Evolutionary conservation across 2,888 invertebrate species (phyloP).

Genomic region (Macaria notata): DNA sequence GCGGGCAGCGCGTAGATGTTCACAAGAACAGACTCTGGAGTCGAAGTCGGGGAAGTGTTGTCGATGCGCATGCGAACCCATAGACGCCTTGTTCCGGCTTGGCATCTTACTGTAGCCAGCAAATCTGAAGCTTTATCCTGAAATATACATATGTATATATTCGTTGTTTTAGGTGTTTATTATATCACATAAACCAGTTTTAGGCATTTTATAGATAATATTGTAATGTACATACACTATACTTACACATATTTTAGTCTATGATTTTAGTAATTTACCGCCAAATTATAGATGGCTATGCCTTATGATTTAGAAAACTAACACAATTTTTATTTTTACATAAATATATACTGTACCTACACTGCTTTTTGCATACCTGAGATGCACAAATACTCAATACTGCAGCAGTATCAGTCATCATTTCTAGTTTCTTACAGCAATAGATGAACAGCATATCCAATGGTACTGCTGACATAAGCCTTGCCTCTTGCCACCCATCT

Average conservation of each 20-base stretch:
- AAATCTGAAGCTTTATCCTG: constrained; percentile 55
- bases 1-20: constrained; percentile 67
- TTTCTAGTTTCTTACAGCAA: constrained; percentile 56
- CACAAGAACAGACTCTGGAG: constrained; percentile 54
- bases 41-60: constrained; percentile 31
- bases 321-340: no score
- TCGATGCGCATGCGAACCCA: constrained; percentile 92
- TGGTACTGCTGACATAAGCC: constrained; percentile 66
- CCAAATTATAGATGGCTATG: no score
- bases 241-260: no score
- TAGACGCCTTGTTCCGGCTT: constrained; percentile 94
- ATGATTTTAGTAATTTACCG: no score
- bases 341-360: no score
- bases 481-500: constrained; percentile 70
- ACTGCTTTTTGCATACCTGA: constrained; percentile 46
- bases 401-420: constrained; percentile 69
- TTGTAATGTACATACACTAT: no score
- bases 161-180: no score
- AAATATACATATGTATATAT: neutral
- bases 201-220: no score
- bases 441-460: constrained; percentile 73
- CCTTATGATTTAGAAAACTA: no score
- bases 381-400: constrained; percentile 68
- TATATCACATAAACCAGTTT: no score
- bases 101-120: constrained; percentile 95